A percentile compares a stretch with the other conserved stretches of the same genome.
These are phyloP conservation scores for Takifugu flavidus DNA, from an alignment of 2,113 vertebrate species.

Conservation along the genomic window DNA sequence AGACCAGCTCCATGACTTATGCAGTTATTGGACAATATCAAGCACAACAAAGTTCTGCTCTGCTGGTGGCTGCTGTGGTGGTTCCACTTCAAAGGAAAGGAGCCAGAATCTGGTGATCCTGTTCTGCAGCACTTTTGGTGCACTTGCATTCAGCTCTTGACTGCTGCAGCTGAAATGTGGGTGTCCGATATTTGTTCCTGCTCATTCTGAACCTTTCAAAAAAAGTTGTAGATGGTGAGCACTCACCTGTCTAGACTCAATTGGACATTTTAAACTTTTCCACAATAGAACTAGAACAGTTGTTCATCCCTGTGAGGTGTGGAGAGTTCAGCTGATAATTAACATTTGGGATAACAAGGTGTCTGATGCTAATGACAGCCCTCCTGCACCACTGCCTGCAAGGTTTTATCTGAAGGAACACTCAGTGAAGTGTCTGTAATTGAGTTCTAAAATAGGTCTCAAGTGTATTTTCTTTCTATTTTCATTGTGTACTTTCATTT, in stretches of 20 bases:
- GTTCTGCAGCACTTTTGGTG: background rate
- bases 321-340: too few relatives aligned
- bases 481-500: too few relatives aligned
- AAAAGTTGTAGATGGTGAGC: too few relatives aligned
- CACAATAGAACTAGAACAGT: background rate
- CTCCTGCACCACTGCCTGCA: too few relatives aligned
- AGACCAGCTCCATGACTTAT: slow-evolving; percentile 23
- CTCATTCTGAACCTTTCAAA: background rate
- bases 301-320: too few relatives aligned
- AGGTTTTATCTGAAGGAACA: too few relatives aligned
- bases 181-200: background rate
- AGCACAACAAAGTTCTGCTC: slow-evolving; percentile 9
- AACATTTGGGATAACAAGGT: too few relatives aligned
- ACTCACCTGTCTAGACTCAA: background rate
- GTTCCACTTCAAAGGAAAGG: background rate
- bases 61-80: background rate
- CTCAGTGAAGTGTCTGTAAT: too few relatives aligned
- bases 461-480: too few relatives aligned
- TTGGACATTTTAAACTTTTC: background rate
- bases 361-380: too few relatives aligned
- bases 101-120: background rate
- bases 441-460: too few relatives aligned
- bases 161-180: background rate
- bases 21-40: slow-evolving; percentile 27
- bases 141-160: background rate